Evolutionary conservation across 2,888 invertebrate genomes (phyloP), one percentile per base, ranked within the genome.

Genomic region (Dione vanillae): DNA sequence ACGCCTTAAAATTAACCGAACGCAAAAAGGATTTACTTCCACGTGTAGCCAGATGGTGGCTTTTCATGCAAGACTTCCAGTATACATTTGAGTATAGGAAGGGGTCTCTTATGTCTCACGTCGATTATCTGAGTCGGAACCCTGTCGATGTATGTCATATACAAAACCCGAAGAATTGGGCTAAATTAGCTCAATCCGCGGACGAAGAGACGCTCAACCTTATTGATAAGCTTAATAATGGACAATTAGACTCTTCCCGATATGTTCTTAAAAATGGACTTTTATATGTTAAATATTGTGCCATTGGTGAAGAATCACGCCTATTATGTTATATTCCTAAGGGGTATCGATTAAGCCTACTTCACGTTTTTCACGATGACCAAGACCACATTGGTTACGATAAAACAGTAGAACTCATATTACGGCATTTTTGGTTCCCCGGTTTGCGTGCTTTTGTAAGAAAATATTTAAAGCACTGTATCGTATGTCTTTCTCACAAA

Each of bases 1-100:
- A 82, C 59, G 77, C 82, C 0, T 49, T 85, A 0, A 80, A 80
- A 41, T 65, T 75, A 0, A 79, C 83, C 0, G 70, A 78, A 19
- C 70, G 59, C 0, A 83, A 84, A 56, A 77, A 78, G 27, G 79
- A 85, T 14, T 64, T 84, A 0, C 16, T 78, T 0, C 27, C 54
- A 8, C 20, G 20, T 0, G 54, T 54, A 7, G 54, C 54, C 1
- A 10, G 54, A 7, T 54, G 54, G 54, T 72, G 73, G 76, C 59
- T 74, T 0, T 77, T 72, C 49, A 10, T 76, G 8, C 75, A 75
- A 11, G 75, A 75, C 51, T 75, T 67, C 52, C 14, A 72, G 11
- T 77, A 75, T 47, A 27, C 10, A 0, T 16, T 77, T 0, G 71
- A 67, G 6, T 76, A 76, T 37, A 45, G 74, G 0, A 75, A 75